Conservation (phyloP, 1,140 invertebrate species). For the Scaptomyza graminum region DNA sequence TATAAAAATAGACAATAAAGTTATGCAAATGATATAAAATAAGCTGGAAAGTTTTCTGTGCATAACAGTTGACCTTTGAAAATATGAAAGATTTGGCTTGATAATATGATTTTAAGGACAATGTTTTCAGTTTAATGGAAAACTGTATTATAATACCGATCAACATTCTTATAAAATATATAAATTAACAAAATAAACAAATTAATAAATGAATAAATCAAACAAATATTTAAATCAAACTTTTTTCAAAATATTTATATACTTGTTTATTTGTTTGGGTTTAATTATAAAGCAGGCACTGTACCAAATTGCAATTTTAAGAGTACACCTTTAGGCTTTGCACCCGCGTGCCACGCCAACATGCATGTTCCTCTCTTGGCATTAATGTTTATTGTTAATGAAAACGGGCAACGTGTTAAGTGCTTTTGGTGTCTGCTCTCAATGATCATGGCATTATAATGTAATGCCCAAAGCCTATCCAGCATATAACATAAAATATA, state of each 20-base stretch:
- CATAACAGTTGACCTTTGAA: too few species aligned
- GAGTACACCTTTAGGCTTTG: neutral
- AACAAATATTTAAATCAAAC: too few species aligned
- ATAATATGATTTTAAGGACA: too few species aligned
- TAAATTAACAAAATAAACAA: too few species aligned
- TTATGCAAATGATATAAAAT: neutral
- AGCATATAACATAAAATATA: conserved; percentile 33
- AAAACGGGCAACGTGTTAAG: conserved; percentile 71
- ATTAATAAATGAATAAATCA: too few species aligned
- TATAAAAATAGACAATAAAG: neutral
- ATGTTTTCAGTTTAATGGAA: too few species aligned
- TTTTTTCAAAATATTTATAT: too few species aligned
- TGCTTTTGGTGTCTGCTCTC: conserved; percentile 70
- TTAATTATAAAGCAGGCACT: neutral
- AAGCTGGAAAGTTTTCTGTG: neutral
- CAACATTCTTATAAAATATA: too few species aligned
- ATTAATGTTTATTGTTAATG: conserved; percentile 70
- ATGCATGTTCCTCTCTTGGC: conserved; percentile 25
- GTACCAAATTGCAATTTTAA: conserved; percentile 1
- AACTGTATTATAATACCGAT: too few species aligned
- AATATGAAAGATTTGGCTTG: too few species aligned
- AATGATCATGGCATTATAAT: conserved; percentile 69
- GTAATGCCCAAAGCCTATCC: conserved; percentile 54
- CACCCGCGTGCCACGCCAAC: neutral
- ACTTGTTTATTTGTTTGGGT: too few species aligned